Base-by-base conservation (phyloP, 1,140 invertebrate genomes). In the Dendroctonus ponderosae region DNA sequence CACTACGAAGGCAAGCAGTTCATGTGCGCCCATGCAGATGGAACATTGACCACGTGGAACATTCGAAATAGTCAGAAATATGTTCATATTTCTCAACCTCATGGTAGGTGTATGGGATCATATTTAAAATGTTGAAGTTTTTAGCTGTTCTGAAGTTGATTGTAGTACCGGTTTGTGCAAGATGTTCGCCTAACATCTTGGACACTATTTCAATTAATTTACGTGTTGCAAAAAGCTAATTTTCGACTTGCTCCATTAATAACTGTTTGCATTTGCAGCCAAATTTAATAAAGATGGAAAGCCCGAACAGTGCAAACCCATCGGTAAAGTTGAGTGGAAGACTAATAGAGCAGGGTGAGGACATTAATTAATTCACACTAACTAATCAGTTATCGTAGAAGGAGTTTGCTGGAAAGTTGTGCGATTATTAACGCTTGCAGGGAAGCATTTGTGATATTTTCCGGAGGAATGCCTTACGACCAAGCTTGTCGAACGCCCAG, bases 1-100 rank as follows among this genome's bases (percentile, higher is more conserved):
- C 94, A 98, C 80, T 88, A 95, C 79, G 97, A 99, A 80, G 97
- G 97, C 63, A 96, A 97, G 83, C 93, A 96, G 81, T 97, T 99
- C 79, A 95, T 99, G 89, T 95, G 92, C 70, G 92, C 92, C 72
- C 96, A 99, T 80, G 87, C 86, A 8, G 96, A 99, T 82, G 97
- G 97, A 52, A 95, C 93, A 49, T 85, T 99, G 49, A 90, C 90
- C 60, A 97, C 94, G 39, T 99, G 96, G 96, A 90, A 87, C 72
- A 82, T 91, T 11, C 87, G 90, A 73, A 85, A 87, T 67, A 83
- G 85, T 51, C 78, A 84, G 38, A 93, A 94, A 79, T 92, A 94
- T 7, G 82, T 89, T 54, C 90, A 87, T 69, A 82, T 94, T 69
- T 89, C 90, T 44, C 91, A 90, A 82, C 96, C 96, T 50, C 96